Conservation (phyloP, 2,888 invertebrate species). For the Perizoma affinitatum region DNA sequence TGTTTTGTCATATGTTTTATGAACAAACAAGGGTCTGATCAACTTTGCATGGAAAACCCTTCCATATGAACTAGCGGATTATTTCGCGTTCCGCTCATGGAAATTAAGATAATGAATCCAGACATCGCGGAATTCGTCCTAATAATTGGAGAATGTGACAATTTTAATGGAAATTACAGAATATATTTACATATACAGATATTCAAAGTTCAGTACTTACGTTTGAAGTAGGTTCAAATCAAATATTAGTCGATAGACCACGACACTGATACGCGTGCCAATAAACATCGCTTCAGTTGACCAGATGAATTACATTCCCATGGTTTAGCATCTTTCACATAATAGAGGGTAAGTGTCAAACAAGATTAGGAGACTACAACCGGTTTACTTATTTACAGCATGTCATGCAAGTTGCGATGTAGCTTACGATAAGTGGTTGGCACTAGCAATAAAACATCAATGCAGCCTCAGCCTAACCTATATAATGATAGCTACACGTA, state of each 20-base stretch:
- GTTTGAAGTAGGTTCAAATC: background rate
- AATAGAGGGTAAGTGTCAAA: conserved; percentile 26
- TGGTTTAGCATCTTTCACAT: conserved; percentile 18
- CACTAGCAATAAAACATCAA: conserved; percentile 27
- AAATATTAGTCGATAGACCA: background rate
- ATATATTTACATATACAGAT: background rate
- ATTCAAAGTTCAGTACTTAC: background rate
- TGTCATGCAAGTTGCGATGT: conserved; percentile 15
- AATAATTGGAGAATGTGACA: background rate
- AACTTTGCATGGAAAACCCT: no score
- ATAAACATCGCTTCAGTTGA: background rate
- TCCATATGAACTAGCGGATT: no score
- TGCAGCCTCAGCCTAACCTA: conserved; percentile 20
- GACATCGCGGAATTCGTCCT: background rate
- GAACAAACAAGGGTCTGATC: no score
- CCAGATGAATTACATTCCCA: conserved; percentile 7
- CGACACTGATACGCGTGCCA: background rate
- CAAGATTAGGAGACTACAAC: conserved; percentile 24
- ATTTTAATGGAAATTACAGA: background rate
- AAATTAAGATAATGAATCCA: background rate
- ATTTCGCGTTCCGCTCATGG: no score
- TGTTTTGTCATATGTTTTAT: no score
- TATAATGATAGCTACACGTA: conserved; percentile 19
- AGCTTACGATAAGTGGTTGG: conserved; percentile 19
- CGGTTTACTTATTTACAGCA: conserved; percentile 18